Evolutionary conservation across 2,113 vertebrate species (phyloP), one percentile per base, ranked within the genome.

Genomic region (Heloderma charlesbogerti): DNA sequence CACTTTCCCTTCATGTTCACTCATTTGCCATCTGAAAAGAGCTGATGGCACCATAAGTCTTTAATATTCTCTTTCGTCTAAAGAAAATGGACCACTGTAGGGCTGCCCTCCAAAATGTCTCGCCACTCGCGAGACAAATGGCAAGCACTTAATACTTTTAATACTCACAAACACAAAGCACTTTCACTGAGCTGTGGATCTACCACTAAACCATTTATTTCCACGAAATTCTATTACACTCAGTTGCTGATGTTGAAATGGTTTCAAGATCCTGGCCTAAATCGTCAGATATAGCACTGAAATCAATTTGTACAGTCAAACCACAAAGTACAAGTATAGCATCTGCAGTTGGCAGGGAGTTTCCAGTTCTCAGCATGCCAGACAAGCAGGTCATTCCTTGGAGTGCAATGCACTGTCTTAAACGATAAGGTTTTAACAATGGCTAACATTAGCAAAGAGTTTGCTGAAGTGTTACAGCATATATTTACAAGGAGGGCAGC

Each of bases 401-500:
- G 37, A 92, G 69, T 83, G 7, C 20, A 86, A 85, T 18, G 0
- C 85, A 22, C 3, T n/a, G 31, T 63, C 7, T 77, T 86, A 87
- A 69, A 22, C n/a, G 92, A n/a, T 90, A 81, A 88, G 85, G 89
- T 4, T 85, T 87, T 54, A 91, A 81, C 43, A 84, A 8, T 25
- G 77, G 87, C 75, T 87, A 93, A 81, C 77, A 87, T 90, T 51
- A 92, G 63, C 9, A 92, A 77, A 92, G n/a, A 10, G 2, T 34
- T 90, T 87, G 45, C 91, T 91, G 83, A 84, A 95, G 40, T 82
- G 74, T 57, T 81, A 57, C 48, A 86, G 69, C 78, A 4, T 77
- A 29, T 89, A 90, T 95, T 93, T 92, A 63, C 54, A 90, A 54
- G 80, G 71, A 86, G 86, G 45, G 78, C 91, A 79, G 22, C 90